Conservation (phyloP, 2,888 invertebrate species). For the Nycteola revayana region DNA sequence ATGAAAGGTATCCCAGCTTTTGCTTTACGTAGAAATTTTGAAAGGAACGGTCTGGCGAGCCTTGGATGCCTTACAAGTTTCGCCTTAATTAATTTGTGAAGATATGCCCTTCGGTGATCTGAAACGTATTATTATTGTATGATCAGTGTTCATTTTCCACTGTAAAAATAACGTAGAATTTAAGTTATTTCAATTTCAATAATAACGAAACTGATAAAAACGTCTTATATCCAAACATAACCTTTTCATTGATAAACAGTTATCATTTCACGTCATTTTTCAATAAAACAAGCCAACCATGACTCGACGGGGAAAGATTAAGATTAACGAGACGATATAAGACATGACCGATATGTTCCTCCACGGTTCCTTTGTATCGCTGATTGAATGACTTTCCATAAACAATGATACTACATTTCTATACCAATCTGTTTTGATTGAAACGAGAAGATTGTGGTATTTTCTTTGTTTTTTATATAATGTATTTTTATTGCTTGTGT, state of each 20-base stretch:
- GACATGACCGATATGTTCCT: constrained; percentile 62
- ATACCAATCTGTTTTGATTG: constrained; percentile 31
- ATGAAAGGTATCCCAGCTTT: constrained; percentile 41
- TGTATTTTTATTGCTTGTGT: too few relatives aligned
- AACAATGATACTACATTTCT: constrained; percentile 67
- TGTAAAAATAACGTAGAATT: too few relatives aligned
- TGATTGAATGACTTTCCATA: constrained; percentile 74
- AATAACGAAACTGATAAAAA: too few relatives aligned
- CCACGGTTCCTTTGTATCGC: constrained; percentile 45
- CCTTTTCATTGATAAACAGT: too few relatives aligned
- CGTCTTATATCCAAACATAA: too few relatives aligned
- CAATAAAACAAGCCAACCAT: constrained; percentile 44
- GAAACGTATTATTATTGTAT: constrained; percentile 8
- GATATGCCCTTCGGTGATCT: constrained; percentile 11
- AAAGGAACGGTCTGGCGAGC: constrained; percentile 27
- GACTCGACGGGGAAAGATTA: constrained; percentile 62
- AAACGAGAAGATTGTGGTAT: too few relatives aligned
- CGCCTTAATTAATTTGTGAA: constrained; percentile 31
- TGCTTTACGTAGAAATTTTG: constrained; percentile 32
- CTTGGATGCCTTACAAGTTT: constrained; percentile 27
- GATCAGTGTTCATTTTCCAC: too few relatives aligned
- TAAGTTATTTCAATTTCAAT: too few relatives aligned
- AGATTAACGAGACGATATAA: constrained; percentile 62
- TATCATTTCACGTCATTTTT: constrained; percentile 37
- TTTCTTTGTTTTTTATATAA: too few relatives aligned